Conservation (phyloP, 2,113 vertebrate species). For the Sylvia atricapilla region DNA sequence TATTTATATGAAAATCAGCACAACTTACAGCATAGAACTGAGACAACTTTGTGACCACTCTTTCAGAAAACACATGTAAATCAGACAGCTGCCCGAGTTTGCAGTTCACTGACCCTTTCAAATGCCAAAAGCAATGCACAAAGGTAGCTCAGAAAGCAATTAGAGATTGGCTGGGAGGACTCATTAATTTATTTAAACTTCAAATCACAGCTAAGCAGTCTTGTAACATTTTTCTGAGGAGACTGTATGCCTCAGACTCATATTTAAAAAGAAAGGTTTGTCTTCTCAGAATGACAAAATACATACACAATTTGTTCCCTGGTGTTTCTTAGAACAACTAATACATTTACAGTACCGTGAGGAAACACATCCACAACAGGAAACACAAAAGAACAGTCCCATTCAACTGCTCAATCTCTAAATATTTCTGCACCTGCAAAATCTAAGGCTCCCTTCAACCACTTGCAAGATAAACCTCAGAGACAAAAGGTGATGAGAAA, state of each 20-base stretch:
- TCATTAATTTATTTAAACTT: constrained; percentile 21
- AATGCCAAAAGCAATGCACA: constrained; percentile 26
- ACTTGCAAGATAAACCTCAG: neutral
- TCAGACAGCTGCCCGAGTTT: constrained; percentile 16
- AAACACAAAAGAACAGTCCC: neutral
- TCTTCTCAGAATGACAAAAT: neutral
- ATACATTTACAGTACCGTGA: neutral
- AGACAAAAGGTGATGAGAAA: neutral
- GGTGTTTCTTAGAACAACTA: neutral
- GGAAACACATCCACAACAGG: neutral
- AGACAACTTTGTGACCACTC: neutral
- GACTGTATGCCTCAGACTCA: neutral
- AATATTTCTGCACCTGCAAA: neutral
- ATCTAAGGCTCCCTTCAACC: neutral
- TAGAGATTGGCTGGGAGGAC: neutral
- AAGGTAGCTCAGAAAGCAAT: constrained; percentile 42
- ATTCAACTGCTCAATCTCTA: neutral
- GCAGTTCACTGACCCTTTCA: constrained; percentile 24
- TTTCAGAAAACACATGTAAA: constrained; percentile 25
- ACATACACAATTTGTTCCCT: neutral
- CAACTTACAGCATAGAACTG: neutral
- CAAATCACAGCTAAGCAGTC: neutral
- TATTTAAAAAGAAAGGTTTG: neutral
- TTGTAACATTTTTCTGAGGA: neutral
- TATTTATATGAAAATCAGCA: constrained; percentile 38